Percentiles rank a stretch among this genome's conserved stretches.
These are phyloP conservation scores for Andrena praecox DNA, from an alignment of 2,888 invertebrate species.

Conservation along the genomic window DNA sequence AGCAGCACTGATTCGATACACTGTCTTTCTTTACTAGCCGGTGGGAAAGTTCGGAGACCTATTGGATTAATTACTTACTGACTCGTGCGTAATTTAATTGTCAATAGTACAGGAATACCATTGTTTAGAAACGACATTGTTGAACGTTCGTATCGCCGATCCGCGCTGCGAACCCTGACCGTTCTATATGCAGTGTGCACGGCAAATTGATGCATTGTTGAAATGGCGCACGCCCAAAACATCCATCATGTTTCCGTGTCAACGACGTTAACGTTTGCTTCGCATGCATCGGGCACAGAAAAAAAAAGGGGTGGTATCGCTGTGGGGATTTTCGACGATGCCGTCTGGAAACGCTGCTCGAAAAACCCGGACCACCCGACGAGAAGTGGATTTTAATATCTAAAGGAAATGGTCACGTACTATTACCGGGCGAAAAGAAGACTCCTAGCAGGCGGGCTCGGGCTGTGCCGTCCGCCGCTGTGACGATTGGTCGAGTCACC, in stretches of 20 bases:
- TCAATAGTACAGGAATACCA: neutral
- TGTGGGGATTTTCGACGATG: neutral
- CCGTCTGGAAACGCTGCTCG: neutral
- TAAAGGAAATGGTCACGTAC: neutral
- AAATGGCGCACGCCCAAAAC: constrained; percentile 51
- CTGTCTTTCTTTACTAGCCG: no score
- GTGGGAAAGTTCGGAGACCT: no score
- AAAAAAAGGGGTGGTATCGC: constrained; percentile 34
- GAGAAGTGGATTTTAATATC: no score
- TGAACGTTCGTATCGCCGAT: neutral
- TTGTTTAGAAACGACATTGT: neutral
- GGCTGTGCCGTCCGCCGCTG: no score
- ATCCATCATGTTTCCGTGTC: constrained; percentile 59
- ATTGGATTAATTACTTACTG: constrained; percentile 32
- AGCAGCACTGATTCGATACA: neutral
- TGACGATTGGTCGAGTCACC: no score
- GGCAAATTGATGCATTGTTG: constrained; percentile 50
- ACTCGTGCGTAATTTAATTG: neutral
- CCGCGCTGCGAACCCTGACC: neutral
- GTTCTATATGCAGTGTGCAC: constrained; percentile 36
- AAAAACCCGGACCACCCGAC: neutral
- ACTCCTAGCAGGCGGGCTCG: no score
- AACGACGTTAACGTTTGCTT: constrained; percentile 46
- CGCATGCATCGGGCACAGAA: constrained; percentile 12
- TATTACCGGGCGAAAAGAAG: no score